Base-by-base conservation (phyloP, 2,113 vertebrate species). In the Empidonax traillii region DNA sequence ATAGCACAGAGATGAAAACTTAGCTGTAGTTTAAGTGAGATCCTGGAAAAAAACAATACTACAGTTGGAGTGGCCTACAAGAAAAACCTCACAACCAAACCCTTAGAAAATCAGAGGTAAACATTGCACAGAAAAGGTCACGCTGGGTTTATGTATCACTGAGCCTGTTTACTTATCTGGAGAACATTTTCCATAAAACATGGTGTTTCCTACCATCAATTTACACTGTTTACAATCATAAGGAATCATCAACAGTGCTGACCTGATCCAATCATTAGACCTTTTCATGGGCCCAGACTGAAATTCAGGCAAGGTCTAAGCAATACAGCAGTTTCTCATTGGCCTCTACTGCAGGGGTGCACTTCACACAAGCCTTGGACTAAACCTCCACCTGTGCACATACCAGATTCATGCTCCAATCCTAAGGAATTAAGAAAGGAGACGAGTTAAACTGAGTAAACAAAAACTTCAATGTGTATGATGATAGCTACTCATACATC, bases 31-130 rank as follows among this genome's bases (percentile, higher is more conserved):
- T 93, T 51, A 84, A 92, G 37, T 24, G 49, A 92, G 13, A 3
- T 21, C 5, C 31, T 61, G 30, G 19, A 12, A 31, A 82, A 65
- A 89, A 85, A 58, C 12, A 67, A 46, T 30, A 14, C 30, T 56
- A n/a, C 4, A n/a, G 4, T 3, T 68, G 37, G 6, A 9, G 12
- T 2, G 1, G 1, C 67, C 35, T 61, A 78, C 11, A 52, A 68
- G 41, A 68, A 76, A 65, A 74, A 16, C 0, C 9, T 8, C 24
- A 67, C 18, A 87, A 31, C 8, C 5, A 85, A 58, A 25, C 5
- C 33, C 46, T 71, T 49, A 51, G n/a, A 37, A 13, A 87, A 53
- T 49, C 28, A 47, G 31, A 73, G 16, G n/a, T 31, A 77, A 85
- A 39, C 37, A 49, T 46, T 61, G 10, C 31, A 56, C 22, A 72